Percentiles rank a stretch among this genome's conserved stretches.
Evolutionary conservation across 1,140 invertebrate species (phyloP).

Genomic region (Mactra quadrangularis): DNA sequence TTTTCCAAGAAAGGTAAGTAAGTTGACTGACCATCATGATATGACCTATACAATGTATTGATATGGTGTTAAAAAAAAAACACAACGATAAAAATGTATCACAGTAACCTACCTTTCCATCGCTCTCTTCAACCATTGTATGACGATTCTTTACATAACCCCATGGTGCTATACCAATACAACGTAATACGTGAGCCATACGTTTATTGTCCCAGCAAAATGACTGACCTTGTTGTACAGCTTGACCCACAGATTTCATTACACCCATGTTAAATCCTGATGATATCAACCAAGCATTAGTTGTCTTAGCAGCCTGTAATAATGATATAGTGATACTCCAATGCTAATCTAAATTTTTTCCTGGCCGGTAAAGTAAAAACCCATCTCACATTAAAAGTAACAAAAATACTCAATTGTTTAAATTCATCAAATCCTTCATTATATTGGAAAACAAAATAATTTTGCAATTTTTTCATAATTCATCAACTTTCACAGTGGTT

Average conservation of each 20-base stretch:
- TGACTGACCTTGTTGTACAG: conserved; percentile 86
- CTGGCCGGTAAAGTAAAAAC: too few species aligned
- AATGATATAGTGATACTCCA: background rate
- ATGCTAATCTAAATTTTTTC: too few species aligned
- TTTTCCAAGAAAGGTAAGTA: too few species aligned
- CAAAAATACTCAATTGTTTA: too few species aligned
- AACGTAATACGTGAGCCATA: conserved; percentile 76
- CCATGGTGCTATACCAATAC: conserved; percentile 98
- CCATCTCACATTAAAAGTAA: too few species aligned
- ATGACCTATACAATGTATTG: too few species aligned
- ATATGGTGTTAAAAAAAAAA: too few species aligned
- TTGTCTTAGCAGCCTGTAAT: conserved; percentile 96
- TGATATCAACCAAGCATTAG: conserved; percentile 98
- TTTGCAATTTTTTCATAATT: too few species aligned
- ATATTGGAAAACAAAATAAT: too few species aligned
- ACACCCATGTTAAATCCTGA: conserved; percentile 97
- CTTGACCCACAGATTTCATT: conserved; percentile 82
- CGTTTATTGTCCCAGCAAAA: conserved; percentile 78
- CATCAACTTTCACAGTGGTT: too few species aligned
- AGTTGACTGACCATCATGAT: too few species aligned
- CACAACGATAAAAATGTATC: too few species aligned
- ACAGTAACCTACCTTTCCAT: conserved; percentile 63
- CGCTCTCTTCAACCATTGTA: conserved; percentile 87
- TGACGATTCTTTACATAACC: conserved; percentile 97
- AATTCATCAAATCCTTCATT: background rate